A percentile compares a stretch with the other conserved stretches of the same genome.
These are phyloP conservation scores for Ophion slaviceki DNA, from an alignment of 2,888 invertebrate genomes.

Conservation along the genomic window DNA sequence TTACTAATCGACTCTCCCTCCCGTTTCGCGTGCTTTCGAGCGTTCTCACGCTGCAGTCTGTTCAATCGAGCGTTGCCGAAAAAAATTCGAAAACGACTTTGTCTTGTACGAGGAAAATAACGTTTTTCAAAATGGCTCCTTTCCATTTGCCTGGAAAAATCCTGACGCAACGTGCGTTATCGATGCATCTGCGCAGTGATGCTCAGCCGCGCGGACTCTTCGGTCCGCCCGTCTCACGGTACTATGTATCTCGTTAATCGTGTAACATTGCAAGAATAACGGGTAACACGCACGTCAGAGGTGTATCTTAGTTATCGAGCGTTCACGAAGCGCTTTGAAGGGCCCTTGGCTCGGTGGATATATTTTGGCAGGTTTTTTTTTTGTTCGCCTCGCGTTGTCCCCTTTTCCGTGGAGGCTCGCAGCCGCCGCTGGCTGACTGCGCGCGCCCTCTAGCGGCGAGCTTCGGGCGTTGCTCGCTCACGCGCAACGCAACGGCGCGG, in stretches of 20 bases:
- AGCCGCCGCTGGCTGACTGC: constrained; percentile 17
- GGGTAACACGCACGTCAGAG: not conserved
- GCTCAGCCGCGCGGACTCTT: not conserved
- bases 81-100: not conserved
- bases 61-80: not conserved
- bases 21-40: not conserved
- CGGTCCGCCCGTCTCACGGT: not conserved
- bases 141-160: not conserved
- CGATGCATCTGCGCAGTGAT: constrained; percentile 1
- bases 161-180: not conserved
- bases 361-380: constrained; percentile 34
- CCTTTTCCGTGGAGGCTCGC: constrained; percentile 67
- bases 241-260: not conserved
- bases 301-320: not conserved
- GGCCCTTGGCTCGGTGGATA: constrained; percentile 43
- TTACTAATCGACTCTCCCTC: not conserved
- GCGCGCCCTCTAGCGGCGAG: constrained; percentile 68
- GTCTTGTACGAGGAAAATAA: not conserved
- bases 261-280: not conserved
- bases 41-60: not conserved
- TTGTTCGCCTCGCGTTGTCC: constrained; percentile 51
- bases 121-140: not conserved
- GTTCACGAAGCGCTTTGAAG: constrained; percentile 37
- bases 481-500: constrained; percentile 72
- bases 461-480: constrained; percentile 67